Base-by-base conservation (phyloP, 1,140 invertebrate species). In the Dendroctonus valens region DNA sequence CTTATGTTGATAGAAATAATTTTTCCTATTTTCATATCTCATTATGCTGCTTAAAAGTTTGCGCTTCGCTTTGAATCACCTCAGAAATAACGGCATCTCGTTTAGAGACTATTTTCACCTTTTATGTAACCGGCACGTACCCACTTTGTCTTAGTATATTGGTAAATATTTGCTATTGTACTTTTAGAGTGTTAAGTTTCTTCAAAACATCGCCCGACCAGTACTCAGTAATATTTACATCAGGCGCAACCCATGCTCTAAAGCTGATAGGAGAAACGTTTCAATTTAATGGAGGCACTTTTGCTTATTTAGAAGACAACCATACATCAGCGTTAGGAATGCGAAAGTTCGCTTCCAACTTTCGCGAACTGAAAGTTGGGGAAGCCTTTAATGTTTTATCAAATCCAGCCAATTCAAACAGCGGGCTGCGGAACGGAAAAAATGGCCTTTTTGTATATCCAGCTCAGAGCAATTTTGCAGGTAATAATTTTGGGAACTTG, bases 181-280 rank as follows among this genome's bases (percentile, higher is more conserved):
- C 12, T 9, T 79, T 70, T 70, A 94, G 92, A 75, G 83, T 97
- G 68, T 80, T 98, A 15, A 81, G 89, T 42, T 88, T 92, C 78
- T 97, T 98, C 71, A 89, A 95, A 67, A 91, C 93, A 48, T 85
- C 84, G 65, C 73, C 84, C 0, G 85, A 92, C 15, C 87, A 93
- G 57, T 98, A 98, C 77, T 85, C 83, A 71, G 83, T 98, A 3
- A 87, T 98, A 70, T 99, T 98, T 73, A 98, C 95, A 46, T 89
- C 90, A 0, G 93, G 94, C 11, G 88, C 94, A 14, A 97, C 95
- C 40, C 86, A 85, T 11, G 85, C 91, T 0, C 75, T 98, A 5
- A 95, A 95, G 83, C 72, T 92, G 54, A 78, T 97, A 8, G 90
- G 89, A 3, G 94, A 98, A 77, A 83, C 84, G 69, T 98, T 98